Evolutionary conservation across 2,113 vertebrate genomes (phyloP).

Genomic region (Notothenia rossii): DNA sequence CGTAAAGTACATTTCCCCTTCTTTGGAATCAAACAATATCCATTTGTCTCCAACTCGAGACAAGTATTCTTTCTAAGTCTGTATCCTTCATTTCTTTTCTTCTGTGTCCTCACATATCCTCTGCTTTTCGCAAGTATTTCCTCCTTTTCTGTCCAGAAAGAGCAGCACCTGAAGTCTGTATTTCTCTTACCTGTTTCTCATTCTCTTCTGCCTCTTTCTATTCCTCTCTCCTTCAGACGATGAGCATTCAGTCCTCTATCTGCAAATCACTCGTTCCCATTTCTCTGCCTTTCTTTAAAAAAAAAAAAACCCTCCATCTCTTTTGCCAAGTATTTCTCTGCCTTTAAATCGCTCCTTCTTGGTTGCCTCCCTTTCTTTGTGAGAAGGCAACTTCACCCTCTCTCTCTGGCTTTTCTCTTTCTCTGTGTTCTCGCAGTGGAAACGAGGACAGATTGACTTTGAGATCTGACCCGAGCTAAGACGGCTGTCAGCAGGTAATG

Average conservation of each 20-base stretch:
- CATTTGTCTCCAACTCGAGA: not conserved
- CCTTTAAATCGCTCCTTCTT: slow-evolving; percentile 31
- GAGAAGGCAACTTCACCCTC: slow-evolving; percentile 83
- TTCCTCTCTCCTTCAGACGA: slow-evolving; percentile 18
- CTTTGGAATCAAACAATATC: not conserved
- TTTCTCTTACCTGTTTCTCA: not conserved
- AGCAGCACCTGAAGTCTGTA: not conserved
- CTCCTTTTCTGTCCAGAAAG: not conserved
- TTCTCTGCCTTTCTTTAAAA: slow-evolving; percentile 23
- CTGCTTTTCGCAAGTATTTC: too few species aligned
- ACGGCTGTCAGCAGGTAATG: slow-evolving; percentile 73
- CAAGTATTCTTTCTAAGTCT: not conserved
- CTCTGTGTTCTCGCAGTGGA: slow-evolving; percentile 50
- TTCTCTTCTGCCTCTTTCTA: not conserved
- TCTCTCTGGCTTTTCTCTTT: slow-evolving; percentile 74
- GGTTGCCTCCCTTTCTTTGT: slow-evolving; percentile 18
- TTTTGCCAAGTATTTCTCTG: slow-evolving; percentile 10
- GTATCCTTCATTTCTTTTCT: not conserved
- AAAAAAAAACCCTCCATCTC: not conserved
- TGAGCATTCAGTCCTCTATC: slow-evolving; percentile 26
- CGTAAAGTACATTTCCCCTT: not conserved
- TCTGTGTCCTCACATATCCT: not conserved
- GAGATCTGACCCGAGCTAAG: slow-evolving; percentile 65
- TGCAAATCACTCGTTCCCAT: slow-evolving; percentile 28
- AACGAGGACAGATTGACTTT: slow-evolving; percentile 72